These are phyloP conservation scores for Miichthys miiuy DNA, from an alignment of 2,797 vertebrate species.

Conservation along the genomic window DNA sequence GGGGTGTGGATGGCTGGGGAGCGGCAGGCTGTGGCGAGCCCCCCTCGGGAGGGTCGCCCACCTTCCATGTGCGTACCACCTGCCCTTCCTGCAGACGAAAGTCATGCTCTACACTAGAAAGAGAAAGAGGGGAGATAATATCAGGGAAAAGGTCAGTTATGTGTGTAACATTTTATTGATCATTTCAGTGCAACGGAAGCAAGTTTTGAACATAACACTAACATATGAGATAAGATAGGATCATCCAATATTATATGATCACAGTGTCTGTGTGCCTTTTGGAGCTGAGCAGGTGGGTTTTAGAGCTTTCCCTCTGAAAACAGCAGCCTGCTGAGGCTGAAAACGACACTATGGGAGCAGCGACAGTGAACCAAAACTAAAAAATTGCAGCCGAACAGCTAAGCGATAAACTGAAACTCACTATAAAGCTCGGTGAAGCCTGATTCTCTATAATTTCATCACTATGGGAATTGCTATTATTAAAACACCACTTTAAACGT, in stretches of 20 bases:
- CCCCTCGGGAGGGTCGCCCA: conserved; percentile 82
- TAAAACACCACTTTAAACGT: background rate
- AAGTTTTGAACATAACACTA: background rate
- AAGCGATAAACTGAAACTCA: background rate
- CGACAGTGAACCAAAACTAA: background rate
- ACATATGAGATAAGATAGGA: background rate
- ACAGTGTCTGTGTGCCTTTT: background rate
- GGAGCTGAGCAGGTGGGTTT: background rate
- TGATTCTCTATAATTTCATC: background rate
- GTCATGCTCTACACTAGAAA: conserved; percentile 85
- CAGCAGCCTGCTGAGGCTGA: background rate
- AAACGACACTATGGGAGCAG: background rate
- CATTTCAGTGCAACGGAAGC: background rate
- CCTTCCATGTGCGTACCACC: conserved; percentile 86
- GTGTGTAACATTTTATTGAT: background rate
- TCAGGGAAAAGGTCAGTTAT: background rate
- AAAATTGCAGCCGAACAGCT: background rate
- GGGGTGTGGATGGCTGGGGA: conserved; percentile 69
- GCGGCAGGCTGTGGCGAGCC: conserved; percentile 70
- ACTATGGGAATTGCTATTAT: background rate
- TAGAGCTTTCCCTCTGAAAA: background rate
- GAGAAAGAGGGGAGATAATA: conserved; percentile 1
- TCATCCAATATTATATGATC: background rate
- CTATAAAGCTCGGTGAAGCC: background rate
- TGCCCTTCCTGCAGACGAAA: conserved; percentile 87